Conservation (phyloP, 2,797 vertebrate species). For the Rhinichthys osculus region DNA sequence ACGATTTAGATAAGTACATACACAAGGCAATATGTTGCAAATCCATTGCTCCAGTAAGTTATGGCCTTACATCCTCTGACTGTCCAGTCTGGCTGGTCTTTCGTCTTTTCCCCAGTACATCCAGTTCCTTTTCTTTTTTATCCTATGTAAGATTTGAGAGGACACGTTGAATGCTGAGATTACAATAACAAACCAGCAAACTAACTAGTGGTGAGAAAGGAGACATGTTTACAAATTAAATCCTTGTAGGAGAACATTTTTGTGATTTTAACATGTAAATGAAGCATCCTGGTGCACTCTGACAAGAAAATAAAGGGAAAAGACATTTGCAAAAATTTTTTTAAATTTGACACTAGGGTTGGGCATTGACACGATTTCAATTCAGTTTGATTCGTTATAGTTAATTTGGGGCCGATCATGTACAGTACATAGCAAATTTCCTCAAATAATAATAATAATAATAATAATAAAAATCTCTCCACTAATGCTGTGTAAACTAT, state of each 20-base stretch:
- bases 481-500: background rate
- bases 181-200: background rate
- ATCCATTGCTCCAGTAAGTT: background rate
- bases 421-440: too few relatives aligned
- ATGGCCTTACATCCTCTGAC: conserved; percentile 89
- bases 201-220: background rate
- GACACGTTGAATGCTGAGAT: conserved; percentile 8
- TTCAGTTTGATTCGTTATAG: background rate
- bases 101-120: conserved; percentile 91
- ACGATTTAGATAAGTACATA: background rate
- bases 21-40: background rate
- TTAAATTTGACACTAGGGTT: too few relatives aligned
- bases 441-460: too few relatives aligned
- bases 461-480: background rate
- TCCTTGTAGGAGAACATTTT: background rate
- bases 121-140: conserved; percentile 95
- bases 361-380: background rate
- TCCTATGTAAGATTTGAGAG: conserved; percentile 79
- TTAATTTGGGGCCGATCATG: too few relatives aligned
- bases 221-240: background rate
- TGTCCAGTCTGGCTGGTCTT: conserved; percentile 92
- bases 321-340: too few relatives aligned
- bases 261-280: background rate
- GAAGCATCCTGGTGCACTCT: background rate
- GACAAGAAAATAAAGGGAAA: too few relatives aligned